A percentile compares a stretch with the other conserved stretches of the same genome.
Evolutionary conservation across 2,797 vertebrate species (phyloP).

Genomic region (Schizothorax lantsangensis): DNA sequence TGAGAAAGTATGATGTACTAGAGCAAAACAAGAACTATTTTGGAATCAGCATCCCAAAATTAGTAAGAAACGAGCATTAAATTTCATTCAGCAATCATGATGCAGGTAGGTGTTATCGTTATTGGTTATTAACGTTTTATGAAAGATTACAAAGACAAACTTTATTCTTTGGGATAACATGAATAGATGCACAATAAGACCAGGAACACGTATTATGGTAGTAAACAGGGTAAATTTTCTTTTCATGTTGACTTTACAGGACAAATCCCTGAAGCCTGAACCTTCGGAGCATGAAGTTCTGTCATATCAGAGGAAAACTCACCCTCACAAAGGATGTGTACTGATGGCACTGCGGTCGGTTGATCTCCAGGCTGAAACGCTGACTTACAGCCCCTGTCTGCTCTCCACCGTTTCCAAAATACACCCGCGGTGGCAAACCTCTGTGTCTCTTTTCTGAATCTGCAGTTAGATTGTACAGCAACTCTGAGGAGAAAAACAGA

Average conservation of each 20-base stretch:
- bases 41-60: background rate
- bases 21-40: background rate
- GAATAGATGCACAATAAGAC: background rate
- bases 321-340: slow-evolving; percentile 93
- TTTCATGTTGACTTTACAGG: background rate
- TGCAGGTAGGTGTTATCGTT: background rate
- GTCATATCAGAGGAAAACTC: slow-evolving; percentile 59
- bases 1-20: background rate
- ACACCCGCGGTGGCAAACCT: slow-evolving; percentile 85
- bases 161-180: background rate
- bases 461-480: slow-evolving; percentile 92
- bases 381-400: slow-evolving; percentile 83
- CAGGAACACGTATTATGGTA: background rate
- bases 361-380: slow-evolving; percentile 80
- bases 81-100: background rate
- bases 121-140: background rate
- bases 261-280: background rate
- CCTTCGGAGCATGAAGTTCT: background rate
- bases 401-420: slow-evolving; percentile 87
- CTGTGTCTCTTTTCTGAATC: slow-evolving; percentile 91
- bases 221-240: background rate
- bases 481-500: slow-evolving; percentile 71
- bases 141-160: background rate
- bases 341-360: slow-evolving; percentile 83
- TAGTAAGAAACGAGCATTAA: background rate